Base-by-base conservation (phyloP, 2,888 invertebrate genomes). In the Clusia tigrina region DNA sequence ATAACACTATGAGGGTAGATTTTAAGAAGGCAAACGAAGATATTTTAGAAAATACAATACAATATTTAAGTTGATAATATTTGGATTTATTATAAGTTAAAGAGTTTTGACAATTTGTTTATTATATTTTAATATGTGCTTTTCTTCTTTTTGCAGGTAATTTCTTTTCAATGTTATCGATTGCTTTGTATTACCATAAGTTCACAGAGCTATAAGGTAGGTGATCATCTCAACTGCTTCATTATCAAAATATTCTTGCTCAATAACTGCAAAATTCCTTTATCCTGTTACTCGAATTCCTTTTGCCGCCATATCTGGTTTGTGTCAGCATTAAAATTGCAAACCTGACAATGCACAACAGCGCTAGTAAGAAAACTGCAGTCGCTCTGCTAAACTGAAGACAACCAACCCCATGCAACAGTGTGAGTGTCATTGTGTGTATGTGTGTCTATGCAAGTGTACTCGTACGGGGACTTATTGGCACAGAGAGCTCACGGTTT, bases 261-360 rank as follows among this genome's bases (percentile, higher is more conserved):
- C 48, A 12, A 32, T 46, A 46, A 46, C 48, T 48, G 22, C 37
- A 9, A 55, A n/a, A 18, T 46, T 55, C 26, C 63, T 24, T 15
- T n/a, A 25, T 46, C 17, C 54, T 32, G 37, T 52, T 22, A 25
- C 42, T 32, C 71, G 76, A 76, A 74, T 76, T 74, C 73, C 74
- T 65, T 68, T 68, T 69, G 67, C 66, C 60, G 32, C 71, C 69
- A 70, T 74, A 77, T 77, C 78, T 77, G 74, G 73, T 78, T 74
- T 72, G 71, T 75, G 75, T 78, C 77, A 76, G 74, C 74, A 73
- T 74, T 74, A 78, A 78, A 78, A 77, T 72, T 72, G 75, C 72
- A 73, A 70, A 74, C 74, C 71, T 72, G 74, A 76, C 72, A 74
- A 76, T 73, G 75, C 75, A 65, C 63, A 65, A 52, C 24, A 65